Percentiles rank a stretch among this genome's conserved stretches.
These are phyloP conservation scores for Mesocentrotus franciscanus DNA, from an alignment of 53 echinoderm and acorn worm species.

Conservation along the genomic window DNA sequence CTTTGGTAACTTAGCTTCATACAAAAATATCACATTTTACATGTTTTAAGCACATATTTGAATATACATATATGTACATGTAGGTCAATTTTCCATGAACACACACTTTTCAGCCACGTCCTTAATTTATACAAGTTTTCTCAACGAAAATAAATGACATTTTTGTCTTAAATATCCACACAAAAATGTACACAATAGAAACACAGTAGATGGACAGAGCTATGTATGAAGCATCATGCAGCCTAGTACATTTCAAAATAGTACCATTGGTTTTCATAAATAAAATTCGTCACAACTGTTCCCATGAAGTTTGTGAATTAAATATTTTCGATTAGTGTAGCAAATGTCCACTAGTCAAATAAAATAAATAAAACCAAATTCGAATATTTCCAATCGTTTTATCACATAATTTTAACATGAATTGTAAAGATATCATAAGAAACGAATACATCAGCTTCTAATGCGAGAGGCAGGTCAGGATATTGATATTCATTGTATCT, in stretches of 20 bases:
- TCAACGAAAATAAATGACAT: neutral
- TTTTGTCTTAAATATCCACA: neutral
- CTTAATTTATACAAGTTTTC: neutral
- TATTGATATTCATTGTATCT: too few relatives aligned
- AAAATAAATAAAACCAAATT: neutral
- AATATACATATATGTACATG: neutral
- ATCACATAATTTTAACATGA: neutral
- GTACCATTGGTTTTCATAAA: neutral
- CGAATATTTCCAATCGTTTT: neutral
- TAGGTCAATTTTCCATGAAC: neutral
- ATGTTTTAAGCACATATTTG: slow-evolving; percentile 25
- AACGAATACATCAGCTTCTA: too few relatives aligned
- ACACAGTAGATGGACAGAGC: neutral
- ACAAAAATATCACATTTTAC: slow-evolving; percentile 50
- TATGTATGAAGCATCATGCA: neutral
- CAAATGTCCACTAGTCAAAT: too few relatives aligned
- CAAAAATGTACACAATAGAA: neutral
- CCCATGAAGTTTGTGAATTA: too few relatives aligned
- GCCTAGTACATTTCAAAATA: neutral
- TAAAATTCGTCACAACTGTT: neutral
- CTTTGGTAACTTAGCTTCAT: slow-evolving; percentile 54
- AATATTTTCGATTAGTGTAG: too few relatives aligned
- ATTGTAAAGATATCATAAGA: too few relatives aligned
- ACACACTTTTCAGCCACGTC: slow-evolving; percentile 39
- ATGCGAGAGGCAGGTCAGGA: too few relatives aligned